Percentiles rank a stretch among this genome's conserved stretches.
Evolutionary conservation across 2,797 vertebrate species (phyloP).

Genomic region (Urosaurus nigricauda): DNA sequence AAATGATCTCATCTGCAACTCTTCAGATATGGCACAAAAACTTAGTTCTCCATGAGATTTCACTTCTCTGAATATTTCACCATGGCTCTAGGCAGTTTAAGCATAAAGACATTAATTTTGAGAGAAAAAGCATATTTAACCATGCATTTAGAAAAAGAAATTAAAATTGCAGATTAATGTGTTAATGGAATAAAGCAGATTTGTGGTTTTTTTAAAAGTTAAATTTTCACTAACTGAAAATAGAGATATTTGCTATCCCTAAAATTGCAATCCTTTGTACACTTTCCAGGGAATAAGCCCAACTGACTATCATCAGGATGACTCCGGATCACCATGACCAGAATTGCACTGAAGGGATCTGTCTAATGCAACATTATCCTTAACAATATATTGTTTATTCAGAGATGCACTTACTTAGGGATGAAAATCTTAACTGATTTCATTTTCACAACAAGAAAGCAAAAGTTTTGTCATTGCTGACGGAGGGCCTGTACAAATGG

Average conservation of each 20-base stretch:
- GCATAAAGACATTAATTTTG: not conserved
- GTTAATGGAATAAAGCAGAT: too few species aligned
- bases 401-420: too few species aligned
- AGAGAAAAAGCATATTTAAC: not conserved
- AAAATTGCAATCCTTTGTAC: not conserved
- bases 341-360: not conserved
- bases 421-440: too few species aligned
- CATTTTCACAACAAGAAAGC: too few species aligned
- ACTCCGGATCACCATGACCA: not conserved
- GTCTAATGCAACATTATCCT: not conserved
- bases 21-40: not conserved
- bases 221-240: not conserved
- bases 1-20: not conserved
- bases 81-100: not conserved
- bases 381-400: not conserved
- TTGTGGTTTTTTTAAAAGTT: too few species aligned
- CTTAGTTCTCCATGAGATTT: not conserved
- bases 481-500: too few species aligned
- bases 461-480: too few species aligned
- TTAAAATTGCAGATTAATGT: too few species aligned
- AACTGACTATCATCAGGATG: not conserved
- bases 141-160: not conserved
- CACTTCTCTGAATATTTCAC: not conserved
- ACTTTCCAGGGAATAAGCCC: not conserved
- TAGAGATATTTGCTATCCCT: not conserved